Evolutionary conservation across 2,797 vertebrate species (phyloP), one percentile per base, ranked within the genome.

Genomic region (Manis javanica): DNA sequence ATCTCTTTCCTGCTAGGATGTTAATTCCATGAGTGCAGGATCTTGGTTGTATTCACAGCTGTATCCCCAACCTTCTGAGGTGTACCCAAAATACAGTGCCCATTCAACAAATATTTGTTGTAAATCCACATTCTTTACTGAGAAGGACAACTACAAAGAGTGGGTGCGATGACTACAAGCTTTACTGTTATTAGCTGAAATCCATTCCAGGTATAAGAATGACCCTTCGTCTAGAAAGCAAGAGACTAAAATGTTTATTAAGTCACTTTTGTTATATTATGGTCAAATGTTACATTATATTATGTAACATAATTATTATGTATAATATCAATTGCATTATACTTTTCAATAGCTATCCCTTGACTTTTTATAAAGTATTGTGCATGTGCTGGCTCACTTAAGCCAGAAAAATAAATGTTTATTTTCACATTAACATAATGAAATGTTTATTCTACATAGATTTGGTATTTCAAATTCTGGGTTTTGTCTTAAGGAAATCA

Each of bases 381-480:
- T 59, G 11, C 14, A 64, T 74, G 34, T 66, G 34, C 7, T 83
- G 83, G 14, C 61, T 87, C 34, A 46, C 31, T 57, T 63, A 46
- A 87, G 34, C 37, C 75, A 87, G 59, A 94, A 94, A 68, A 95
- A 72, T 31, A 68, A 64, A 75, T 75, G 23, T 23, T 93, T 90
- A n/a, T 82, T 91, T 75, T 78, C 55, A 77, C 37, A 87, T 64
- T 94, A 46, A 83, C 37, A 39, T 64, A 92, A 92, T 63, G 63
- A 69, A 88, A 63, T 77, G 1, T 55, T 87, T 75, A 39, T 31
- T 14, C 46, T 55, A 11, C 51, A 49, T 87, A 61, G 53, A 83
- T 91, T 34, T 19, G n/a, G 23, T 71, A 68, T 87, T 91, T 94
- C 59, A 94, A 83, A 82, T 94, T 77, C 69, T 63, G 21, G 31